Evolutionary conservation across 2,797 vertebrate genomes (phyloP).

Genomic region (Molothrus ater): DNA sequence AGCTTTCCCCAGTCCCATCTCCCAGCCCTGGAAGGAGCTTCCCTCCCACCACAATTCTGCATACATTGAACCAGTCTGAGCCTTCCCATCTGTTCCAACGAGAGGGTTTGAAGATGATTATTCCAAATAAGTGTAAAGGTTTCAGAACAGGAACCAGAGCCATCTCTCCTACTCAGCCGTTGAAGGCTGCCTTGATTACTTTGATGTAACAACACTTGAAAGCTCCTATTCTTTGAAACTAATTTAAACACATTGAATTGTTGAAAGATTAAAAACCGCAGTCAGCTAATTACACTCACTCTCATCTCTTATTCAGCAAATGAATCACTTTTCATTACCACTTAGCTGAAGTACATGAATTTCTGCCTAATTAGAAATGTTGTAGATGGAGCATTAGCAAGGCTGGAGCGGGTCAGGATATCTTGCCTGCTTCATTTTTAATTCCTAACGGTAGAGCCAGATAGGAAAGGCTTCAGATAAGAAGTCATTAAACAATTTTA

Average conservation of each 20-base stretch:
- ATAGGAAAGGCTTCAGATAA: slow-evolving; percentile 80
- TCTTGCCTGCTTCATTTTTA: slow-evolving; percentile 83
- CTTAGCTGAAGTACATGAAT: slow-evolving; percentile 86
- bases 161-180: slow-evolving; percentile 47
- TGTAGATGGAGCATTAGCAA: slow-evolving; percentile 83
- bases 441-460: slow-evolving; percentile 77
- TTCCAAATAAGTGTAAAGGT: slow-evolving; percentile 61
- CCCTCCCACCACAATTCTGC: neutral
- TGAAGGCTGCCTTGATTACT: slow-evolving; percentile 74
- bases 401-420: slow-evolving; percentile 79
- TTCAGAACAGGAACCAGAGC: slow-evolving; percentile 48
- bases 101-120: slow-evolving; percentile 46
- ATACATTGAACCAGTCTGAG: neutral
- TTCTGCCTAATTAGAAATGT: slow-evolving; percentile 87
- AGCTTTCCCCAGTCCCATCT: neutral
- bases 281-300: slow-evolving; percentile 83
- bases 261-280: slow-evolving; percentile 84
- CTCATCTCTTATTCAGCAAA: slow-evolving; percentile 87
- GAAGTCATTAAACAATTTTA: slow-evolving; percentile 85
- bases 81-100: slow-evolving; percentile 7
- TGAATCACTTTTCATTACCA: slow-evolving; percentile 86
- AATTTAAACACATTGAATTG: slow-evolving; percentile 85
- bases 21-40: neutral
- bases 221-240: slow-evolving; percentile 84
- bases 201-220: slow-evolving; percentile 84